Base-by-base conservation (phyloP, 2,888 invertebrate species). In the Rhopalosiphum nymphaeae region DNA sequence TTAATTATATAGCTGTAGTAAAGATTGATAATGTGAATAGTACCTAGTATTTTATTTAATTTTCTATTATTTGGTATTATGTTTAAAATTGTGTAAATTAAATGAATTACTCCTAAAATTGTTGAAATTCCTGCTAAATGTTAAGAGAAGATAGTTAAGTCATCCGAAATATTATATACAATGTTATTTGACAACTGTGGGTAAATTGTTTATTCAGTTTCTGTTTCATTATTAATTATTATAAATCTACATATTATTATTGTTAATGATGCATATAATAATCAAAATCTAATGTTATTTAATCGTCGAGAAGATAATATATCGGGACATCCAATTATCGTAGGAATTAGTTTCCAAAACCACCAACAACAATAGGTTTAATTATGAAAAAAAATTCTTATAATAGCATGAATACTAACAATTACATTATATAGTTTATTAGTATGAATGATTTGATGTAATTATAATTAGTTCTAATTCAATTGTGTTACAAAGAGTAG, bases 261-360 rank as follows among this genome's bases (percentile, higher is more conserved):
- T n/a, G 96, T 96, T 95, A 98, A 95, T 25, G 97, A 97, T 0
- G 97, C 97, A 0, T 97, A 97, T n/a, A 98, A 95, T 94, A 98
- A 95, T 96, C 98, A 98, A 96, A 98, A 98, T 96, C 98, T 98
- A 97, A 98, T 97, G 96, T 98, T 98, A 97, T 98, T 98, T 96
- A 98, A 96, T 95, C 98, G 98, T 0, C 98, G 98, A 93, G 98
- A 98, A 25, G 97, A 97, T 96, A 98, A n/a, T n/a, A n/a, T 98
- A 97, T 98, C 98, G 7, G 97, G 97, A 0, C 97, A 97, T 95
- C 97, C 97, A 95, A 98, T 95, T 96, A 98, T 97, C 96, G 98
- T 95, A 11, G 98, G 98, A 0, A 98, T 96, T 96, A 98, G 95
- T 44, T 44, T 97, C 97, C 98, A 96, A 98, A 98, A 95, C 98